phyloP scores from a whole-genome alignment of 2,888 invertebrate species.

The Daptonema setosum region DNA sequence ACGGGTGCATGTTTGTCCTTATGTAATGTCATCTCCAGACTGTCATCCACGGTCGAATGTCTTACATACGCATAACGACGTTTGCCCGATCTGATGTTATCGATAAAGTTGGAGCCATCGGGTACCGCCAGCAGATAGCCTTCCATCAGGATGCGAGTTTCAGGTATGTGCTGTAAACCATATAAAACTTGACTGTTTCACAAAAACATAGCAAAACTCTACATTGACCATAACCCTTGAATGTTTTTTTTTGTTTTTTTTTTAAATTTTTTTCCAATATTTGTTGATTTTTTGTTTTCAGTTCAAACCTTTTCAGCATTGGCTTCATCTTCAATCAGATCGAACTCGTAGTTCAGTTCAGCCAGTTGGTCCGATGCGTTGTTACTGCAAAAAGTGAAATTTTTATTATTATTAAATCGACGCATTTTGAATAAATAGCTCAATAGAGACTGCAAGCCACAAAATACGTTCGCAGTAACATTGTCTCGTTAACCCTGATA shows the following conservation, averaged over 20 bases:
- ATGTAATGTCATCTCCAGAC: not conserved
- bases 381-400: not conserved
- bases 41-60: not conserved
- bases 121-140: not conserved
- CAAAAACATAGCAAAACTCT: no score
- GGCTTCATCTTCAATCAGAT: slow-evolving; percentile 53
- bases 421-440: no score
- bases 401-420: no score
- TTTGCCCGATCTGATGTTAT: not conserved
- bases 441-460: no score
- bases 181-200: slow-evolving; percentile 41
- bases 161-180: slow-evolving; percentile 1
- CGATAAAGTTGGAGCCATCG: not conserved
- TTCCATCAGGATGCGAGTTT: not conserved
- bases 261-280: no score
- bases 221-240: no score
- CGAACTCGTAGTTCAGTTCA: slow-evolving; percentile 70
- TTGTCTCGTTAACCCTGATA: no score
- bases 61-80: not conserved
- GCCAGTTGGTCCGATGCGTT: slow-evolving; percentile 38
- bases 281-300: no score
- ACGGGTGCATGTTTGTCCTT: not conserved
- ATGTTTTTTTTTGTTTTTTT: no score
- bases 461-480: no score
- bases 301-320: no score